Evolutionary conservation across 2,113 vertebrate genomes (phyloP), one percentile per base, ranked within the genome.

Genomic region (Erythrocercus mccallii): DNA sequence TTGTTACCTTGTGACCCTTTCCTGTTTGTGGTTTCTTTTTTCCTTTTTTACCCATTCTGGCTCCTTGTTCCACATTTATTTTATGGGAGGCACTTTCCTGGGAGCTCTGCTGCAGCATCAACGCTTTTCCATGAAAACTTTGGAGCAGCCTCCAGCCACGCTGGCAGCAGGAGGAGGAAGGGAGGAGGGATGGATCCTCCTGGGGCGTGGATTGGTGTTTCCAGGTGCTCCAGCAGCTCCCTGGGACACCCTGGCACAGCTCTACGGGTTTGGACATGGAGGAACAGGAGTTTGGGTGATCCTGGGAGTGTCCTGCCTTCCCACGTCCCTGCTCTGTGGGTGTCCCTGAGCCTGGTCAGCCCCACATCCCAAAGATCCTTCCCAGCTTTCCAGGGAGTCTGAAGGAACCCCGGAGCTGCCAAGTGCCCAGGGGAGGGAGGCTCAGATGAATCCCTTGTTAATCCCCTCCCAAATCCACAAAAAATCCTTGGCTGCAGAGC

Each of bases 11-110:
- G 33, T 23, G 35, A 31, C 21, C 25, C 9, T 62, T 81, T 16
- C 73, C 56, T 42, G 18, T 6, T 37, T 7, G 14, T 16, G 8
- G 2, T 3, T 22, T 50, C 22, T 37, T 31, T 20, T 14, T 17
- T 5, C 4, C 22, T 22, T 64, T 65, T 38, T 42, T 5, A 6
- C 14, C 24, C 9, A 0, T 30, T 15, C 10, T 2, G 19, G 20
- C 31, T 81, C 42, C 3, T 3, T 20, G 15, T 25, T 69, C 5
- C 35, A 10, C 48, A 17, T 60, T 9, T 10, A 9, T 84, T 88
- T 50, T 27, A 5, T 1, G 10, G 42, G n/a, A 72, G 35, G 56
- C 48, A 25, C 16, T 48, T 61, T 33, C 44, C 44, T 33, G 44
- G 57, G 73, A 77, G 73, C 16, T 48, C 9, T 76, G 72, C 72